These are phyloP conservation scores for Corythaeola cristata DNA, from an alignment of 2,113 vertebrate species.

Conservation along the genomic window DNA sequence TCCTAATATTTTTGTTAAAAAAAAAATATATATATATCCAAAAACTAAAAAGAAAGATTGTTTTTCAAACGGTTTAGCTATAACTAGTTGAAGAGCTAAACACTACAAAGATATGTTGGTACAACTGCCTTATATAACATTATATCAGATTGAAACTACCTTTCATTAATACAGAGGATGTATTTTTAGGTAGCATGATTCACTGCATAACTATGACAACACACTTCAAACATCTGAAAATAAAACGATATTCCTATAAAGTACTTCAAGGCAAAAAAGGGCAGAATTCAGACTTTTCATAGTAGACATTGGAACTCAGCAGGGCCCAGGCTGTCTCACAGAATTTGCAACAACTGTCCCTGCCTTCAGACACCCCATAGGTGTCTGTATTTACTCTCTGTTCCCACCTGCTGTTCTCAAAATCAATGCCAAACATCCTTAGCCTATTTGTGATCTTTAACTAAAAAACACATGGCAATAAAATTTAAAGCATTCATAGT, in stretches of 20 bases:
- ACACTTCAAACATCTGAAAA: neutral
- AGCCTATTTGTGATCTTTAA: neutral
- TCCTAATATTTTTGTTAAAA: neutral
- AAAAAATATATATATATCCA: neutral
- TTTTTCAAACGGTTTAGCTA: neutral
- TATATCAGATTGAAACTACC: neutral
- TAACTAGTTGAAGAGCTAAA: neutral
- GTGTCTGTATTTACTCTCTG: neutral
- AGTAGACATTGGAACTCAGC: neutral
- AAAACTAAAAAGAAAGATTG: fast-evolving
- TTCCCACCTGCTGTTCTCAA: neutral
- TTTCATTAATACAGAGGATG: neutral
- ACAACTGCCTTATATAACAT: neutral
- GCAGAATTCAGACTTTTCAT: neutral
- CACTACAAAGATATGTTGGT: neutral
- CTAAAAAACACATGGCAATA: neutral
- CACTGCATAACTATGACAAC: conserved; percentile 24
- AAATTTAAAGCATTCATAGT: neutral
- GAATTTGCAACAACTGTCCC: neutral
- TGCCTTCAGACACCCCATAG: neutral
- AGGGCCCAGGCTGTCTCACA: neutral
- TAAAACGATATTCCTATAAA: neutral
- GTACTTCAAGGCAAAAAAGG: neutral
- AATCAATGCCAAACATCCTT: neutral
- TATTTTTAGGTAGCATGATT: conserved; percentile 29